Base-by-base conservation (phyloP, 2,888 invertebrate species). In the Sesia apiformis region DNA sequence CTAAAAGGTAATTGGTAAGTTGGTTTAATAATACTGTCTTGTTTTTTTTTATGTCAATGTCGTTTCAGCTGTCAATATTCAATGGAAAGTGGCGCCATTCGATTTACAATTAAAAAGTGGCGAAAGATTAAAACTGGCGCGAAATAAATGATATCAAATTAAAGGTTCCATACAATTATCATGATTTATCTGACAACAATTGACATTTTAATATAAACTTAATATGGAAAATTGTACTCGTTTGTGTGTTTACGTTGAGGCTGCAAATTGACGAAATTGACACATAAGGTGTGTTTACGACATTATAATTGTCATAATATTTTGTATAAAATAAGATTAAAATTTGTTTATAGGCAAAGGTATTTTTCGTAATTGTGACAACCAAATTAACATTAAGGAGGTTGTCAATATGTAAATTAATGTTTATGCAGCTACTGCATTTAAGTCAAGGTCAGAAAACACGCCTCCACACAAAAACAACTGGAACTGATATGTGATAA, bases 1-100 rank as follows among this genome's bases (percentile, higher is more conserved):
- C 1, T 23, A 23, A 23, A 23, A 1, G 2, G 23, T 1, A 23
- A 23, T 23, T 23, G 23, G 1, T 23, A 23, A 23, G 23, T 23
- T 23, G 23, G 23, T 23, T 23, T 23, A 23, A 1, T 23, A 23
- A 23, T 23, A 23, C 23, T 23, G 23, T 23, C 23, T 23, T 43
- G n/a, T 55, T 56, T 57, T 53, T 52, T 57, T 57, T 58, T 52
- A 60, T 57, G 60, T 58, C 60, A 60, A 60, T 60, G 60, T 55
- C 60, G 49, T 53, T 54, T 58, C 52, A 60, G 46, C 46, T 7
- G 46, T 46, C 46, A 55, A 51, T 56, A 58, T 53, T 51, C 46
- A 40, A 52, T 49, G 54, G 60, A 57, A 60, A 60, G 60, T 55
- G 39, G 53, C 54, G 53, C 56, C 55, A 51, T n/a, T 7, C 4